Conservation (phyloP, 2,113 vertebrate genomes). For the Macquaria ambigua region DNA sequence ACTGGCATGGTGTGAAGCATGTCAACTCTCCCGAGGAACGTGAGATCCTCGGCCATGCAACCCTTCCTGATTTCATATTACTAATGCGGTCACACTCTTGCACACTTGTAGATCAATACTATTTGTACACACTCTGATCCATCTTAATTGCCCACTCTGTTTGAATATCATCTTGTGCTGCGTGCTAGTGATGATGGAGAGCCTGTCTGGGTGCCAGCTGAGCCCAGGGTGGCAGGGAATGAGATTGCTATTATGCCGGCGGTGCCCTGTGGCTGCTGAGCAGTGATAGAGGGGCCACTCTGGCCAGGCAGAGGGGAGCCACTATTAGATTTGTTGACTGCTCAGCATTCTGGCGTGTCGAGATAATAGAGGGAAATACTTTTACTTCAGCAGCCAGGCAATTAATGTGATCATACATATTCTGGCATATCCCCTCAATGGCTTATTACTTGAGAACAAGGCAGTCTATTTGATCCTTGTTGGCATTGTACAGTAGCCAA, state of each 20-base stretch:
- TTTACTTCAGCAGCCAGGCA: conserved; percentile 60
- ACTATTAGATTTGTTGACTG: conserved; percentile 65
- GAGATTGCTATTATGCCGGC: conserved; percentile 49
- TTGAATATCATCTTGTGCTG: conserved; percentile 41
- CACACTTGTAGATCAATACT: conserved; percentile 41
- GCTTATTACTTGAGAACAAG: conserved; percentile 62
- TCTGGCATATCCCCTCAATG: conserved; percentile 51
- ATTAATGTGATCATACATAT: conserved; percentile 63
- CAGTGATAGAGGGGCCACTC: conserved; percentile 51
- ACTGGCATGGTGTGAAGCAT: neutral
- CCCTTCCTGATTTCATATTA: conserved; percentile 12
- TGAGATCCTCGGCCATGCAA: neutral
- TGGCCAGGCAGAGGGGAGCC: conserved; percentile 18
- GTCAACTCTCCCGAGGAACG: neutral
- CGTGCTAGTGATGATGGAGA: conserved; percentile 53
- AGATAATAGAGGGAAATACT: conserved; percentile 60
- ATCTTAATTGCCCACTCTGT: conserved; percentile 47
- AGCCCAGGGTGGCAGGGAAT: conserved; percentile 52
- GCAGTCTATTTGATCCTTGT: conserved; percentile 63
- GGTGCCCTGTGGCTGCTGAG: conserved; percentile 50
- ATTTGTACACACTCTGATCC: conserved; percentile 41
- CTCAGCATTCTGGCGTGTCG: conserved; percentile 42
- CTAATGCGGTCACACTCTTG: neutral
- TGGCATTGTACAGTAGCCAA: conserved; percentile 56
- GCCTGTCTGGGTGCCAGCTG: conserved; percentile 56